phyloP scores from a whole-genome alignment of 2,113 vertebrate species.

The Aegypius monachus region DNA sequence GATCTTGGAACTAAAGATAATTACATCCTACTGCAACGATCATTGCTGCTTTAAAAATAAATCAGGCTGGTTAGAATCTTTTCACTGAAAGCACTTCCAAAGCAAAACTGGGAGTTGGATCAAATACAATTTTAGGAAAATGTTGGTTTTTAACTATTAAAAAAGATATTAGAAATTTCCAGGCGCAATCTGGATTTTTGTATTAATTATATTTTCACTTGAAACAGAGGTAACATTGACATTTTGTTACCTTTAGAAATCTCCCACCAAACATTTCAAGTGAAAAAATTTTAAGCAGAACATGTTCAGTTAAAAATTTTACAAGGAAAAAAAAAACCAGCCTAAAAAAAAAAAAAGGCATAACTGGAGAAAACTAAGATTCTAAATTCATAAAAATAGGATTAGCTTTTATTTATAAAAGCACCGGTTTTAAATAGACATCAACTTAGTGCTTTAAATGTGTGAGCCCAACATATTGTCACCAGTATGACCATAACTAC shows the following conservation, averaged over 20 bases:
- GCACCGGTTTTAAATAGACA: neutral
- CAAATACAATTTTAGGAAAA: neutral
- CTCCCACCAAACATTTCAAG: neutral
- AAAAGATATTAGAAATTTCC: neutral
- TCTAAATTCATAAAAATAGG: neutral
- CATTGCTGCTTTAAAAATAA: constrained; percentile 44
- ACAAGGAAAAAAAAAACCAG: neutral
- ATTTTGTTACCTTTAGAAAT: neutral
- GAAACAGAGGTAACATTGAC: neutral
- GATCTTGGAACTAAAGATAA: constrained; percentile 50
- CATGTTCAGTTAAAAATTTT: neutral
- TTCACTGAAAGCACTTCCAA: neutral
- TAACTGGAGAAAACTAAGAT: neutral
- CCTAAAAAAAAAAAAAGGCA: neutral
- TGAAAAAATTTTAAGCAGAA: neutral
- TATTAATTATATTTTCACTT: neutral
- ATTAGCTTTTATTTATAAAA: neutral
- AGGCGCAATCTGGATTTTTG: neutral
- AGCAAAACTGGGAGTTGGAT: neutral
- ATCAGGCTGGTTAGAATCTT: neutral
- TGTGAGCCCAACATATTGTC: neutral
- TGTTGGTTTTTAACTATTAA: neutral
- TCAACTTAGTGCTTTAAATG: neutral
- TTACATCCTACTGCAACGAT: constrained; percentile 2
- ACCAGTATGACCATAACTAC: fast-evolving